phyloP scores from a whole-genome alignment of 2,797 vertebrate genomes.

The Buceros bicornis region DNA sequence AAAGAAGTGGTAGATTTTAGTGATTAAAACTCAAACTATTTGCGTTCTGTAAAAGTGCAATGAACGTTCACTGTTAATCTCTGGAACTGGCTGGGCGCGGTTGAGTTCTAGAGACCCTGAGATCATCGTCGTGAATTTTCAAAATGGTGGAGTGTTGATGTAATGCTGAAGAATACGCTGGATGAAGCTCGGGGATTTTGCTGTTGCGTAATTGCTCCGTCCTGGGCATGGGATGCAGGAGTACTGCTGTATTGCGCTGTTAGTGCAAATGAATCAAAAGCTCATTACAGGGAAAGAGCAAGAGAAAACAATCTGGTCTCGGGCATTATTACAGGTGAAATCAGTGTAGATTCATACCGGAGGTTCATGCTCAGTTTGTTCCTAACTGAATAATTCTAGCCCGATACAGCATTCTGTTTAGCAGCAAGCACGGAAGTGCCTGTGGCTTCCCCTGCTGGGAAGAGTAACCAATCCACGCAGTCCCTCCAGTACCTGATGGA shows the following conservation, averaged over 20 bases:
- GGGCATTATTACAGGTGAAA: not conserved
- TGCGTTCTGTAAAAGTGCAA: not conserved
- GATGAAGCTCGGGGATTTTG: not conserved
- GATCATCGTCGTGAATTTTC: not conserved
- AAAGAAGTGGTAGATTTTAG: not conserved
- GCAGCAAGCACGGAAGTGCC: not conserved
- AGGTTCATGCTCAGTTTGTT: not conserved
- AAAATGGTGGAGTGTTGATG: rapidly evolving
- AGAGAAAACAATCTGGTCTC: not conserved
- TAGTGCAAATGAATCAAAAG: not conserved
- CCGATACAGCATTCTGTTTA: not conserved
- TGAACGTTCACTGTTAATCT: not conserved
- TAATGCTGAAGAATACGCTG: not conserved
- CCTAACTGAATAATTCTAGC: not conserved
- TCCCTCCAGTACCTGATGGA: not conserved
- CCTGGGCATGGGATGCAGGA: not conserved
- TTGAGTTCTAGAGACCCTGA: not conserved
- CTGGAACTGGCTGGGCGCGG: not conserved
- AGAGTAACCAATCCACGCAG: not conserved
- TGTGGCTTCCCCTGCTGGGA: not conserved
- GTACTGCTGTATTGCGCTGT: not conserved
- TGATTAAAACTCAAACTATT: not conserved
- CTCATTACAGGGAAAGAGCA: not conserved
- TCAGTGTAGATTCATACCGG: not conserved
- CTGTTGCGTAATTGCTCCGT: not conserved